Conservation (phyloP, 2,113 vertebrate genomes). For the Polypterus senegalus region DNA sequence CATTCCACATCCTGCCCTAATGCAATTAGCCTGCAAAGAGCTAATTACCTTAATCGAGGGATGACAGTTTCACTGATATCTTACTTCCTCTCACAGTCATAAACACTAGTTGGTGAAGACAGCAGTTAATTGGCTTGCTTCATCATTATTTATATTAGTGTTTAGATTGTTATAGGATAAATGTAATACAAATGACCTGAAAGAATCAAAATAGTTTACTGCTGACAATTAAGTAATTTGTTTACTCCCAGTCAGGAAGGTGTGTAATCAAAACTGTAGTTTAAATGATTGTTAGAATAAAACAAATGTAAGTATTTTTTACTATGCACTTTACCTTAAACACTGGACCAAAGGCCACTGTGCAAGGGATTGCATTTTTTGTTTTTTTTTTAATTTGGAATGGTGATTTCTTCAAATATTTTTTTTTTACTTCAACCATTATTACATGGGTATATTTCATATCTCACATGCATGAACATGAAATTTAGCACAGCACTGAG, state of each 20-base stretch:
- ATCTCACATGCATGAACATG: too few species aligned
- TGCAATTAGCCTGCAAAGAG: constrained; percentile 57
- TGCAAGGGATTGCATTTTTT: too few species aligned
- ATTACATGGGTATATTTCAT: too few species aligned
- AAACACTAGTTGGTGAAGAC: constrained; percentile 52
- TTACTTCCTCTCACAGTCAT: constrained; percentile 58
- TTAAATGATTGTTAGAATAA: not conserved
- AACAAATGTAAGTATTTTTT: too few species aligned
- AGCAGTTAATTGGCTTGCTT: constrained; percentile 45
- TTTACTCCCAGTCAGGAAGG: constrained; percentile 28
- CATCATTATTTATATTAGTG: constrained; percentile 54
- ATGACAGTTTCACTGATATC: constrained; percentile 58
- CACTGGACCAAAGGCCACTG: too few species aligned
- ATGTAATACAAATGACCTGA: not conserved
- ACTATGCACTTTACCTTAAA: too few species aligned
- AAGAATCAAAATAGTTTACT: constrained; percentile 2
- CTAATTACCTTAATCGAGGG: constrained; percentile 60
- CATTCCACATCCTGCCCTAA: constrained; percentile 62
- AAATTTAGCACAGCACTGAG: too few species aligned
- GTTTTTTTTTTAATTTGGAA: too few species aligned
- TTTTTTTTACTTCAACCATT: too few species aligned
- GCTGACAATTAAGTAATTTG: not conserved
- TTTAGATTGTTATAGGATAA: constrained; percentile 36
- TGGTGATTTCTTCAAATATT: too few species aligned
- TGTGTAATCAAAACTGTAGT: not conserved